Conservation (phyloP, 2,113 vertebrate genomes). For the Paraplagusia blochii region DNA sequence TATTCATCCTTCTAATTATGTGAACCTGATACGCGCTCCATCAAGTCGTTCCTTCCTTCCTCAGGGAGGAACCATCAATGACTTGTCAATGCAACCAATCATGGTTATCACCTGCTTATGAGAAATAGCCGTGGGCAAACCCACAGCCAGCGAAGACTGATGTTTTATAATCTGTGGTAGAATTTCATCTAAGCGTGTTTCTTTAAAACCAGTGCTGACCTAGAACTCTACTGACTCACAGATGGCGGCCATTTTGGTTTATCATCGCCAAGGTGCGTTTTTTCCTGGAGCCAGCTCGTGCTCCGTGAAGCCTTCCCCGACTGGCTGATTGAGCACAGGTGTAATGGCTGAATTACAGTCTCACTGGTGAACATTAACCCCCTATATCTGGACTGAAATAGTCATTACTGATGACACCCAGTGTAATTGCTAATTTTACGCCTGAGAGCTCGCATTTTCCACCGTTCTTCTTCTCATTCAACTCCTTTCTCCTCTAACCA, state of each 20-base stretch:
- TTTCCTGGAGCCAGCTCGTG: slow-evolving; percentile 74
- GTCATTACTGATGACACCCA: slow-evolving; percentile 96
- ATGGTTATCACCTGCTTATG: too few species aligned
- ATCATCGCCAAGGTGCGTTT: slow-evolving; percentile 76
- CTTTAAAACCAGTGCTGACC: slow-evolving; percentile 71
- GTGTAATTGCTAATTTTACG: slow-evolving; percentile 99
- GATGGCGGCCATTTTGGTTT: slow-evolving; percentile 86
- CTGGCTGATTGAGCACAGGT: slow-evolving; percentile 87
- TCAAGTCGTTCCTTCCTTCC: too few species aligned
- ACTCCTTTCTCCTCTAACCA: slow-evolving; percentile 64
- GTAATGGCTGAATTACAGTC: slow-evolving; percentile 89
- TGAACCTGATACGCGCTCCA: too few species aligned
- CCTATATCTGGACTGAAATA: slow-evolving; percentile 92
- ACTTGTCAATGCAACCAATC: too few species aligned
- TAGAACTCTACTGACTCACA: slow-evolving; percentile 83
- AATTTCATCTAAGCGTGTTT: slow-evolving; percentile 67
- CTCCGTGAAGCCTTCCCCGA: slow-evolving; percentile 72
- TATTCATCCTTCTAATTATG: too few species aligned
- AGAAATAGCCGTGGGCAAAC: too few species aligned
- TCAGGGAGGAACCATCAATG: too few species aligned
- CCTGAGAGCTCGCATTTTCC: slow-evolving; percentile 89
- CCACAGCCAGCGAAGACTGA: too few species aligned
- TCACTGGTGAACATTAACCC: slow-evolving; percentile 86
- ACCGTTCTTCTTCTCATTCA: slow-evolving; percentile 66
- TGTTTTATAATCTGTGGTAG: slow-evolving; percentile 32